A percentile compares a stretch with the other conserved stretches of the same genome.
phyloP scores from a whole-genome alignment of 2,113 vertebrate species.

The Clarias gariepinus region DNA sequence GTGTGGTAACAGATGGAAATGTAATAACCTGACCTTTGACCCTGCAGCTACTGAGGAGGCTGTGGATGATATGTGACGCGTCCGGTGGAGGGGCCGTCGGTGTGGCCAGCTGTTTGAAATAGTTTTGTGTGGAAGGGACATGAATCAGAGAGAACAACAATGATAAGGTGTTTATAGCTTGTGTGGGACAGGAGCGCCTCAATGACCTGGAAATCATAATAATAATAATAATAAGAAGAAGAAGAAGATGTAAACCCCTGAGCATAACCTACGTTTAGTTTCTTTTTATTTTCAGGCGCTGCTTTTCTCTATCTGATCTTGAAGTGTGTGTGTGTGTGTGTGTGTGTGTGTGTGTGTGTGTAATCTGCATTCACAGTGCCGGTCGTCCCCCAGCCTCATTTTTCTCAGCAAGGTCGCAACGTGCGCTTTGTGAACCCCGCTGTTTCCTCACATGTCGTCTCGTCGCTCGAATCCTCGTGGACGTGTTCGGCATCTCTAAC shows the following conservation, averaged over 20 bases:
- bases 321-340: background rate
- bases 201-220: background rate
- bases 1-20: conserved; percentile 12
- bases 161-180: background rate
- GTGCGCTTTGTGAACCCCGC: background rate
- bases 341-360: background rate
- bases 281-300: background rate
- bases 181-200: background rate
- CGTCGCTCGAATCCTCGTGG: background rate
- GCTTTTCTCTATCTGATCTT: background rate
- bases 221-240: background rate
- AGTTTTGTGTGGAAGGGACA: background rate
- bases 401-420: background rate
- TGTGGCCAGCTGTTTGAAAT: background rate
- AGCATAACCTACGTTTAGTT: background rate
- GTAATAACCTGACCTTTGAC: conserved; percentile 7
- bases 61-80: background rate
- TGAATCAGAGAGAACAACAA: background rate
- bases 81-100: background rate
- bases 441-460: background rate
- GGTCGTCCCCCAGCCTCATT: background rate
- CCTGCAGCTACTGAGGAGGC: background rate
- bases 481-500: background rate
- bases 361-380: background rate
- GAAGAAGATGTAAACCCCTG: background rate